Evolutionary conservation across 2,888 invertebrate genomes (phyloP).

Genomic region (Scelioninae gen. 2): DNA sequence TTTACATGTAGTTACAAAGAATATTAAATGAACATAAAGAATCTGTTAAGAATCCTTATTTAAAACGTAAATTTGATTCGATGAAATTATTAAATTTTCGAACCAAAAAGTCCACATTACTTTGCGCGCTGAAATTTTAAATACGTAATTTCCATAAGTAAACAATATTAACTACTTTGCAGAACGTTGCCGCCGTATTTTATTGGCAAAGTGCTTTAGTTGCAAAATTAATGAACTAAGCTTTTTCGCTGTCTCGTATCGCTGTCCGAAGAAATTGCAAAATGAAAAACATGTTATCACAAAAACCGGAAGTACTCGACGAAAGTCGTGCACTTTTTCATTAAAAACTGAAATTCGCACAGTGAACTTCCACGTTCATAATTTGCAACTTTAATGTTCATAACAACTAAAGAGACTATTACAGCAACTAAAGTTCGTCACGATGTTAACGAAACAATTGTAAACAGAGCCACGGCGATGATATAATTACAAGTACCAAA

Average conservation of each 20-base stretch:
- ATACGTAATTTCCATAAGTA: not conserved
- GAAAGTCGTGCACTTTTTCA: constrained; percentile 17
- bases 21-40: constrained; percentile 49
- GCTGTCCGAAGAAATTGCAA: constrained; percentile 4
- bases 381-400: constrained; percentile 45
- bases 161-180: not conserved
- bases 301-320: constrained; percentile 3
- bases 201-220: constrained; percentile 1
- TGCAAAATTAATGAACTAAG: constrained; percentile 12
- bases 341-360: constrained; percentile 23
- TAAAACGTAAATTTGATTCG: constrained; percentile 22
- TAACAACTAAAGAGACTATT: constrained; percentile 44
- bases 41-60: constrained; percentile 22
- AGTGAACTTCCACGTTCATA: constrained; percentile 32
- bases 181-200: not conserved
- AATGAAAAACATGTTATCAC: constrained; percentile 8
- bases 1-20: constrained; percentile 36
- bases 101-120: too few species aligned
- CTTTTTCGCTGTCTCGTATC: not conserved
- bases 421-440: constrained; percentile 45
- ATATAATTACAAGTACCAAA: constrained; percentile 47
- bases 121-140: not conserved
- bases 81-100: too few species aligned
- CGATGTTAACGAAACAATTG: constrained; percentile 50
- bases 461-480: constrained; percentile 41